Conservation (phyloP, 2,888 invertebrate genomes). For the Torymus aiolomorphi region DNA sequence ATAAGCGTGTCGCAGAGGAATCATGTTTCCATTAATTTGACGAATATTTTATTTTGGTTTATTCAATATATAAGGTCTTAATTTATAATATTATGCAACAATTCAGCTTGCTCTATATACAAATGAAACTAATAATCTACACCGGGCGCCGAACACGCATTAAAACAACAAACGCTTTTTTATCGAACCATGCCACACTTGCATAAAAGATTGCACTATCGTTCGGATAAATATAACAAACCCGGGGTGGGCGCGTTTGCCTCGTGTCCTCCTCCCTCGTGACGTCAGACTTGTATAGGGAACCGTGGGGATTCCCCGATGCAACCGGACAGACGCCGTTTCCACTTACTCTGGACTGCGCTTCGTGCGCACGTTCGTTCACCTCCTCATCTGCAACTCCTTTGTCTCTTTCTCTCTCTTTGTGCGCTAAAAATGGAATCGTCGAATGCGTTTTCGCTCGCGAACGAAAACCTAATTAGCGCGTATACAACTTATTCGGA, state of each 20-base stretch:
- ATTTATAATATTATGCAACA: too few relatives aligned
- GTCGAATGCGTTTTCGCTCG: constrained; percentile 24
- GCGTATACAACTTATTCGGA: too few relatives aligned
- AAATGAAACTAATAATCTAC: too few relatives aligned
- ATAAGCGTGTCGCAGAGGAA: too few relatives aligned
- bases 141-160: too few relatives aligned
- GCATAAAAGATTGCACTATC: constrained; percentile 4
- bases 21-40: too few relatives aligned
- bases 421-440: constrained; percentile 53
- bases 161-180: background rate
- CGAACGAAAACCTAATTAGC: constrained; percentile 38
- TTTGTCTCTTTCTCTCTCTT: constrained; percentile 40
- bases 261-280: background rate
- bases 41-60: too few relatives aligned
- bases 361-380: constrained; percentile 43
- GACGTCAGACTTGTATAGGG: constrained; percentile 6
- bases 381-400: constrained; percentile 36
- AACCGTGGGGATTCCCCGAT: constrained; percentile 41
- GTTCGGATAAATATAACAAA: too few relatives aligned
- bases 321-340: constrained; percentile 10
- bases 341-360: background rate
- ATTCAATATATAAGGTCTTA: too few relatives aligned
- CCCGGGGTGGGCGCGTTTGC: background rate
- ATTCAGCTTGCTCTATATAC: too few relatives aligned
- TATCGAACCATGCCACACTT: background rate